A percentile compares a stretch with the other conserved stretches of the same genome.
These are phyloP conservation scores for Naso thynnoides DNA, from an alignment of 2,797 vertebrate genomes.

Conservation along the genomic window DNA sequence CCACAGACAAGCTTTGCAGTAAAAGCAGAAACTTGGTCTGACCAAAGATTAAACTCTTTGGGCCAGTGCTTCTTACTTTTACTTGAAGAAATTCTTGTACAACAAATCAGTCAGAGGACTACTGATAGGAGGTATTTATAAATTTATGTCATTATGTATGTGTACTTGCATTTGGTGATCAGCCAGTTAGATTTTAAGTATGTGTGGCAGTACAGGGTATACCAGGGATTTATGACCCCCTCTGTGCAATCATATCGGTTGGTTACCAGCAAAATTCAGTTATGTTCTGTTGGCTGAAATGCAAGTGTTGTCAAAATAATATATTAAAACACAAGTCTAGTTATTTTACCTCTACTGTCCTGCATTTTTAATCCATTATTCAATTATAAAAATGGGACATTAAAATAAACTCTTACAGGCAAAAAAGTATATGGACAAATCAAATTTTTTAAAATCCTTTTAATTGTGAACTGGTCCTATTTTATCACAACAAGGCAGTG, in stretches of 20 bases:
- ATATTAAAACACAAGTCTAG: not conserved
- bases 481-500: constrained; percentile 74
- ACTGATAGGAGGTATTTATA: no score
- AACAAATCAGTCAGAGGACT: no score
- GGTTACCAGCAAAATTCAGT: not conserved
- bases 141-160: no score
- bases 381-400: constrained; percentile 17
- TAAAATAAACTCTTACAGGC: constrained; percentile 4
- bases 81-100: no score
- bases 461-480: constrained; percentile 60
- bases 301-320: not conserved
- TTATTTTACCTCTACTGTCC: no score
- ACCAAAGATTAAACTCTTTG: no score
- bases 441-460: constrained; percentile 15
- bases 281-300: not conserved
- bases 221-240: not conserved
- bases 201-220: no score
- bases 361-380: constrained; percentile 9
- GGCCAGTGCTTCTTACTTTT: no score
- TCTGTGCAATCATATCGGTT: not conserved
- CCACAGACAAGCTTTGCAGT: no score
- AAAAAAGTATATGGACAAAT: constrained; percentile 2
- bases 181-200: no score
- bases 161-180: no score
- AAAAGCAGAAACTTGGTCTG: no score